These are phyloP conservation scores for Salvelinus fontinalis DNA, from an alignment of 2,113 vertebrate genomes.

Conservation along the genomic window DNA sequence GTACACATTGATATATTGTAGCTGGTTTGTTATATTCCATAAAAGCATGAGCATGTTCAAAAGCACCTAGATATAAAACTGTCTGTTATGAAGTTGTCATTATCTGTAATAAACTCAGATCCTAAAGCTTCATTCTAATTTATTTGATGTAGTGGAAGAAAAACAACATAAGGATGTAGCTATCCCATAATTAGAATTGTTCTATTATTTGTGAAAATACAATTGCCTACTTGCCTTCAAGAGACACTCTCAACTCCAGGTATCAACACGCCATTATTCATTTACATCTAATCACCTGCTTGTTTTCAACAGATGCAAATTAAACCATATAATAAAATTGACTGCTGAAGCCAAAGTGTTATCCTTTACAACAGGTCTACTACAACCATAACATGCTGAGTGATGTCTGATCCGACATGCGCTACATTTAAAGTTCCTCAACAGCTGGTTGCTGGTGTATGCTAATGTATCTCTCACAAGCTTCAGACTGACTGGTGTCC, in stretches of 20 bases:
- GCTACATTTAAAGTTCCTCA: conserved; percentile 57
- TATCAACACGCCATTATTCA: no score
- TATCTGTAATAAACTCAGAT: background rate
- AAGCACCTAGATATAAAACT: background rate
- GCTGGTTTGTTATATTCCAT: background rate
- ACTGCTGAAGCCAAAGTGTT: background rate
- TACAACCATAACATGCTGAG: conserved; percentile 24
- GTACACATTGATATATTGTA: background rate
- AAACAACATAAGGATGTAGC: background rate
- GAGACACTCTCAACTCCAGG: no score
- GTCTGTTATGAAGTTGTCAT: background rate
- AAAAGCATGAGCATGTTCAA: background rate
- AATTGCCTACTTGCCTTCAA: background rate
- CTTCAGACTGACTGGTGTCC: conserved; percentile 18
- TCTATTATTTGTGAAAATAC: background rate
- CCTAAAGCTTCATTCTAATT: background rate
- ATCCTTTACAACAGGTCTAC: background rate
- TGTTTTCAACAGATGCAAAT: background rate
- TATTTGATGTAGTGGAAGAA: background rate
- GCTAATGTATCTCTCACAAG: conserved; percentile 29
- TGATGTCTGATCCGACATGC: conserved; percentile 34
- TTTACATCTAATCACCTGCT: no score
- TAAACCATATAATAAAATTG: background rate
- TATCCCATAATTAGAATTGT: background rate
- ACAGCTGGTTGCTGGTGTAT: conserved; percentile 50